Conservation (phyloP, 2,113 vertebrate genomes). For the Camelus bactrianus region DNA sequence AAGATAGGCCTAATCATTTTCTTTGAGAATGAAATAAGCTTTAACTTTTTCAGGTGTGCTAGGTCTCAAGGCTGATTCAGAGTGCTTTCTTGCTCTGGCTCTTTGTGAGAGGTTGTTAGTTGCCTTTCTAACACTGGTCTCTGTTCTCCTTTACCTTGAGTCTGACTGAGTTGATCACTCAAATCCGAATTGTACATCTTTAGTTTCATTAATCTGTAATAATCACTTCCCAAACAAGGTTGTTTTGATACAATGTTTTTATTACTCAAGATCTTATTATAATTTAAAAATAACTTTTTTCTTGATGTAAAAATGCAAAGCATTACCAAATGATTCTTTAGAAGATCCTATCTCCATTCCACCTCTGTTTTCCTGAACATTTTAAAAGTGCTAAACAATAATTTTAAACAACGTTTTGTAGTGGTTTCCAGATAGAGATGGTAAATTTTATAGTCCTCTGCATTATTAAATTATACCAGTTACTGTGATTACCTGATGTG, state of each 20-base stretch:
- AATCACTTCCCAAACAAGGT: not conserved
- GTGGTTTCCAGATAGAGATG: slow-evolving; percentile 31
- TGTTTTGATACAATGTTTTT: slow-evolving; percentile 28
- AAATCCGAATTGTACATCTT: not conserved
- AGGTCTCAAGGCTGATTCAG: not conserved
- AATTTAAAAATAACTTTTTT: not conserved
- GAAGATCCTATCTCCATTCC: not conserved
- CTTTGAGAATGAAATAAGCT: slow-evolving; percentile 17
- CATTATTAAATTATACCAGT: slow-evolving; percentile 46
- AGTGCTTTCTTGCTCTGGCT: not conserved
- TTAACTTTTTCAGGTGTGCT: not conserved
- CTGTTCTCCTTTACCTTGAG: not conserved
- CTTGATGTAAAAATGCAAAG: not conserved
- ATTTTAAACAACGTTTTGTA: slow-evolving; percentile 49
- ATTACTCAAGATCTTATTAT: not conserved
- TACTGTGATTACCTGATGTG: slow-evolving; percentile 41
- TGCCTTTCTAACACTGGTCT: not conserved
- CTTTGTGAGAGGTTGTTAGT: not conserved
- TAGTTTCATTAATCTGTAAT: slow-evolving; percentile 17
- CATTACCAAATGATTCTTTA: not conserved
- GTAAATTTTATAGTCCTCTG: slow-evolving; percentile 48
- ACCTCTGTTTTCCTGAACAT: slow-evolving; percentile 37
- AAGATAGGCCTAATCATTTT: not conserved
- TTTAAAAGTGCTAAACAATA: slow-evolving; percentile 19
- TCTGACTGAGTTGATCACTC: not conserved